Conservation (phyloP, 1,140 invertebrate genomes). For the Paracyclopina nana region DNA sequence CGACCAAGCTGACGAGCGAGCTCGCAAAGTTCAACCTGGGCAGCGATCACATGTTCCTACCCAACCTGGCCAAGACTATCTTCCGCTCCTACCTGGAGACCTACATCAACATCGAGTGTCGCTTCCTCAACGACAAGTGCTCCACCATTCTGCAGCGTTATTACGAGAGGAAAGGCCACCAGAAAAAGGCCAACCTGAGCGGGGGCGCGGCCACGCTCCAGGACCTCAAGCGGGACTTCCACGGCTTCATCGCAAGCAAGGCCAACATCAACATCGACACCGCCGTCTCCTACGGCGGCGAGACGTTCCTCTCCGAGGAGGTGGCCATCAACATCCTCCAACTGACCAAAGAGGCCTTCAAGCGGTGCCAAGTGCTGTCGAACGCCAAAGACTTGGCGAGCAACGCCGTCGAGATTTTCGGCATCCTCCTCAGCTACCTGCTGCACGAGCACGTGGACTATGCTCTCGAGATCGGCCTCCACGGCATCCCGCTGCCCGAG, state of each 20-base stretch:
- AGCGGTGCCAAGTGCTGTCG: slow-evolving; percentile 65
- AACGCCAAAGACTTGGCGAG: slow-evolving; percentile 48
- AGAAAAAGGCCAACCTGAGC: slow-evolving; percentile 54
- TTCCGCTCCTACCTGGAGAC: slow-evolving; percentile 56
- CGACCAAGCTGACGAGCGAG: slow-evolving; percentile 47
- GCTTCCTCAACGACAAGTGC: slow-evolving; percentile 52
- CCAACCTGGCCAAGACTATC: slow-evolving; percentile 58
- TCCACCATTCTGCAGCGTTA: slow-evolving; percentile 53
- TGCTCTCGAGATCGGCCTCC: slow-evolving; percentile 75
- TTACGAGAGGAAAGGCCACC: slow-evolving; percentile 82
- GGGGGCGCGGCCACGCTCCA: slow-evolving; percentile 54
- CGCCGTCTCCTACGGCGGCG: slow-evolving; percentile 74
- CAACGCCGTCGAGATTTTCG: slow-evolving; percentile 65
- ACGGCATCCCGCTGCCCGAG: slow-evolving; percentile 74
- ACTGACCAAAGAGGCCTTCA: slow-evolving; percentile 60
- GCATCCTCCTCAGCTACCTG: slow-evolving; percentile 63
- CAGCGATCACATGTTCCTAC: slow-evolving; percentile 53
- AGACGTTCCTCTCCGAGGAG: slow-evolving; percentile 91
- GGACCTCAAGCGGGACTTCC: slow-evolving; percentile 73
- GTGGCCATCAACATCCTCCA: slow-evolving; percentile 74
- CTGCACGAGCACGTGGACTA: slow-evolving; percentile 88
- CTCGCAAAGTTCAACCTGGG: slow-evolving; percentile 52
- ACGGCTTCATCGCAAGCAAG: slow-evolving; percentile 71
- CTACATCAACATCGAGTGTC: slow-evolving; percentile 53
- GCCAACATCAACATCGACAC: slow-evolving; percentile 81